Base-by-base conservation (phyloP, 2,113 vertebrate species). In the Rhynchopsitta pachyrhyncha region DNA sequence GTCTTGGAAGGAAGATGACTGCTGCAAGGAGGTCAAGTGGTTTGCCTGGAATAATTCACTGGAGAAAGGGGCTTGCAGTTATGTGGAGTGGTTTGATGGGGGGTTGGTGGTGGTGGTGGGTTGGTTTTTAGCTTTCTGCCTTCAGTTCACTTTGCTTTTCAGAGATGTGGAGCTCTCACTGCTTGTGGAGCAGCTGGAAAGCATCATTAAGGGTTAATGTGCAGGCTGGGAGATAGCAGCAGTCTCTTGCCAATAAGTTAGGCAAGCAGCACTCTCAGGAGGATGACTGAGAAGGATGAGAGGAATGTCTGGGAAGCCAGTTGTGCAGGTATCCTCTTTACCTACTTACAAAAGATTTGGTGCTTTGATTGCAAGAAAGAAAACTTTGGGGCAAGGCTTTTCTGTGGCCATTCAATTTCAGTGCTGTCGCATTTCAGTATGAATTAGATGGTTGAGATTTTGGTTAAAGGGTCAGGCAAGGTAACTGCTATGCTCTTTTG, bases 281-380 rank as follows among this genome's bases (percentile, higher is more conserved):
- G 79, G 66, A 23, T 49, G 71, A 19, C 76, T 79, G 82, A 42
- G 92, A 55, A 97, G 92, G 93, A 92, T 70, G 93, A 79, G 70
- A 96, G 94, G 81, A 80, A 87, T 84, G 46, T 80, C 88, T 68
- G 68, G 16, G 82, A 70, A 86, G 90, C 71, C 88, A 86, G 1
- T 83, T 46, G 85, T 52, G 64, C 92, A 93, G 95, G 95, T 96
- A 95, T 90, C 86, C 39, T 70, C 88, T 95, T 96, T 96, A 68
- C 79, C 80, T 94, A 71, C 64, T 93, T 97, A 46, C 2, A 15
- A 52, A 82, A 55, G 57, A 57, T 23, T 28, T 42, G n/a, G 70
- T 86, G 79, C 88, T 93, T 92, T 94, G 83, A 50, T 83, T 88
- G 55, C 42, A 55, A 71, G 57, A 50, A 59, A 46, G 35, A 16